These are phyloP conservation scores for western clawed frog (Xenopus tropicalis) DNA, from an alignment of 2,113 vertebrate genomes.

Conservation along the genomic window UCB_Xtro_10.0 CM004445.2:35179501-35180000, in stretches of 20 bases:
- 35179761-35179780: constrained; percentile 27
- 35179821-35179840: too few relatives aligned
- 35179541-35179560: constrained; percentile 65
- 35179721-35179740: constrained; percentile 33
- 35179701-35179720: constrained; percentile 46
- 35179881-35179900: too few relatives aligned
- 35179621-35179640: constrained; percentile 56
- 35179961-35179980: too few relatives aligned
- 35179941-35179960: too few relatives aligned
- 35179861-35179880: too few relatives aligned
- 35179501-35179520: constrained; percentile 54
- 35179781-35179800: constrained; percentile 32
- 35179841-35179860: too few relatives aligned
- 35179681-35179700: constrained; percentile 49
- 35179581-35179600: constrained; percentile 50
- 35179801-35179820: neutral
- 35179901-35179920: too few relatives aligned
- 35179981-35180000: too few relatives aligned
- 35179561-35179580: constrained; percentile 61
- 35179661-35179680: constrained; percentile 46
- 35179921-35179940: too few relatives aligned
- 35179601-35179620: constrained; percentile 51
- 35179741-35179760: constrained; percentile 36
- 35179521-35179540: constrained; percentile 63
- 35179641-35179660: constrained; percentile 62